Percentiles rank a stretch among this genome's conserved stretches.
Conservation (phyloP, 1,140 invertebrate species). For the Armadillidium nasatum region DNA sequence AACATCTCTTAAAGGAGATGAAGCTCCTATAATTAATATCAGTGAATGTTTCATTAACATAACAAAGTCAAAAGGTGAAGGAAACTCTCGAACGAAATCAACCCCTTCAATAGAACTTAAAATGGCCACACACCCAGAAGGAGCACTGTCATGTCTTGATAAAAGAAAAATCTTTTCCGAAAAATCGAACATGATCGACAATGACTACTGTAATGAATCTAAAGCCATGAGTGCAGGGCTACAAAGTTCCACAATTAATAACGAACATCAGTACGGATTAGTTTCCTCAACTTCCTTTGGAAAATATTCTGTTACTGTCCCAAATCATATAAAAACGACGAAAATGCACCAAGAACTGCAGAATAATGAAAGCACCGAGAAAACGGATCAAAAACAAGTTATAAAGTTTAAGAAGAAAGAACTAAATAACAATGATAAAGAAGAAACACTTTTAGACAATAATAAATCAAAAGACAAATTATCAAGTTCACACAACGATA, state of each 20-base stretch:
- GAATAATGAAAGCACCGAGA: not conserved
- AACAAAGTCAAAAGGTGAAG: not conserved
- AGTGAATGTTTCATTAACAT: slow-evolving; percentile 11
- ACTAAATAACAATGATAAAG: not conserved
- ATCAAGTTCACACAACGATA: too few relatives aligned
- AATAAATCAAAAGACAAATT: too few relatives aligned
- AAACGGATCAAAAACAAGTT: not conserved
- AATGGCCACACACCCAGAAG: not conserved
- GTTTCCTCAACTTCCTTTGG: not conserved
- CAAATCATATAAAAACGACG: not conserved
- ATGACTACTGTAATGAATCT: not conserved
- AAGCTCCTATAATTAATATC: not conserved
- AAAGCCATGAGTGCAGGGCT: too few relatives aligned
- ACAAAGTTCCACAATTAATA: not conserved
- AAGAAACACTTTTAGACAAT: too few relatives aligned
- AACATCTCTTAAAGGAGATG: not conserved
- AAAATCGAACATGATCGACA: not conserved
- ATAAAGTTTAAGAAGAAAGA: not conserved
- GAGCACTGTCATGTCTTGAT: not conserved
- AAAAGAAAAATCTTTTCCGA: not conserved
- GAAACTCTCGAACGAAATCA: not conserved
- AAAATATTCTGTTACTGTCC: not conserved
- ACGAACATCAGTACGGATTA: not conserved
- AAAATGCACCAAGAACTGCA: not conserved
- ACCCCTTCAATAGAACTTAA: not conserved